These are phyloP conservation scores for Empis stercorea DNA, from an alignment of 2,888 invertebrate genomes.

Conservation along the genomic window DNA sequence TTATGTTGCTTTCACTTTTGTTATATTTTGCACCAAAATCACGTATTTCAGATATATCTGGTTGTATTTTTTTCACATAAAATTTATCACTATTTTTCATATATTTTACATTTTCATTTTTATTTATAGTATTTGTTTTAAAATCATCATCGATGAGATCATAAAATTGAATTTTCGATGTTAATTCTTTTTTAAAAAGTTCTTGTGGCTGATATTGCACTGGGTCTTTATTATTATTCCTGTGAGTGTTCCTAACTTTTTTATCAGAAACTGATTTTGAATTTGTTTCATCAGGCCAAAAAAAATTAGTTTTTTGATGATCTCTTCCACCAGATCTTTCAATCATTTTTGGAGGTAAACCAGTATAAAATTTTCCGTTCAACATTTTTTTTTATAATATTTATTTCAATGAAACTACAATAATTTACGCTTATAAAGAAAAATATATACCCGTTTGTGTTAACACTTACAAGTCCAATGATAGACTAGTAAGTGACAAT, in stretches of 20 bases:
- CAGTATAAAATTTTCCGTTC: conserved; percentile 36
- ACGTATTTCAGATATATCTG: conserved; percentile 31
- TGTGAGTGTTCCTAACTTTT: conserved; percentile 18
- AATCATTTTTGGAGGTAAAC: conserved; percentile 33
- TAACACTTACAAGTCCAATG: no score
- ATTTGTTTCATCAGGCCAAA: conserved; percentile 34
- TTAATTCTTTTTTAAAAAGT: conserved; percentile 30
- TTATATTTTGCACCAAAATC: conserved; percentile 25
- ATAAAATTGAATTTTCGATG: conserved; percentile 32
- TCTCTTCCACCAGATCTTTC: conserved; percentile 23
- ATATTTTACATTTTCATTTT: conserved; percentile 2
- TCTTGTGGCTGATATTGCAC: conserved; percentile 25
- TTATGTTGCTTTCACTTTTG: conserved; percentile 25
- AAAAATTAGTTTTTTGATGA: conserved; percentile 33
- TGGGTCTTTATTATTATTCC: no score
- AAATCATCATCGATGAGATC: conserved; percentile 23
- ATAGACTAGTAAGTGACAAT: no score
- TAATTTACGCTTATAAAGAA: background rate
- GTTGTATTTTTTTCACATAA: conserved; percentile 20
- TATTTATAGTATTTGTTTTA: background rate
- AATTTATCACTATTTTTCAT: conserved; percentile 14
- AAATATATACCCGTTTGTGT: background rate
- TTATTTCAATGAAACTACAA: background rate
- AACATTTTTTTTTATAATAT: conserved; percentile 22
- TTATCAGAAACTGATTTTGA: conserved; percentile 23